Conservation (phyloP, 2,888 invertebrate species). For the Nesidiocoris tenuis region DNA sequence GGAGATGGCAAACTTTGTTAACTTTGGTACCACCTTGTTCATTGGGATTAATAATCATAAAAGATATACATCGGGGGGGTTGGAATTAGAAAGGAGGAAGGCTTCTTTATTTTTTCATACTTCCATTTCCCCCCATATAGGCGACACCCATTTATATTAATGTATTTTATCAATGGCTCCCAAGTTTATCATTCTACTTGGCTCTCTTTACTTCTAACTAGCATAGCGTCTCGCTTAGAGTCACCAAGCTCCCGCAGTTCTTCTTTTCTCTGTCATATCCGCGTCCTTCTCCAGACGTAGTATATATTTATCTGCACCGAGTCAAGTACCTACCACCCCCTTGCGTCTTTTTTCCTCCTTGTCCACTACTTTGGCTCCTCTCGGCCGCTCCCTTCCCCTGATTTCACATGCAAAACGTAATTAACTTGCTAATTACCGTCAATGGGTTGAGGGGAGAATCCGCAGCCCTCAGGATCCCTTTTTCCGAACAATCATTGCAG, state of each 20-base stretch:
- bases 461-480: conserved; percentile 38
- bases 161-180: conserved; percentile 53
- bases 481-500: conserved; percentile 31
- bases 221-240: no score
- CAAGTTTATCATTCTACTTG: conserved; percentile 52
- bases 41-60: conserved; percentile 51
- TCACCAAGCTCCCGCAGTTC: conserved; percentile 2
- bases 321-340: conserved; percentile 15
- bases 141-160: conserved; percentile 53
- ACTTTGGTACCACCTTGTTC: conserved; percentile 49
- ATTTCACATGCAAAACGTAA: conserved; percentile 51
- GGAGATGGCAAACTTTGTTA: conserved; percentile 48
- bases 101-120: conserved; percentile 53
- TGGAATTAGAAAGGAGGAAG: conserved; percentile 50
- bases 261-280: conserved; percentile 10
- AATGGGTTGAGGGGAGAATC: conserved; percentile 49
- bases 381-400: conserved; percentile 31
- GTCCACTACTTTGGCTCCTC: neutral
- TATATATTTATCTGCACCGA: neutral
- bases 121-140: conserved; percentile 52
- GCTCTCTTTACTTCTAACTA: conserved; percentile 45
- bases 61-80: conserved; percentile 49
- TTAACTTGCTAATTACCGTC: conserved; percentile 51
- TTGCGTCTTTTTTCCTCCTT: neutral
- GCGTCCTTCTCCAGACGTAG: neutral